phyloP scores from a whole-genome alignment of 2,888 invertebrate genomes.

The Eupithecia subumbrata region DNA sequence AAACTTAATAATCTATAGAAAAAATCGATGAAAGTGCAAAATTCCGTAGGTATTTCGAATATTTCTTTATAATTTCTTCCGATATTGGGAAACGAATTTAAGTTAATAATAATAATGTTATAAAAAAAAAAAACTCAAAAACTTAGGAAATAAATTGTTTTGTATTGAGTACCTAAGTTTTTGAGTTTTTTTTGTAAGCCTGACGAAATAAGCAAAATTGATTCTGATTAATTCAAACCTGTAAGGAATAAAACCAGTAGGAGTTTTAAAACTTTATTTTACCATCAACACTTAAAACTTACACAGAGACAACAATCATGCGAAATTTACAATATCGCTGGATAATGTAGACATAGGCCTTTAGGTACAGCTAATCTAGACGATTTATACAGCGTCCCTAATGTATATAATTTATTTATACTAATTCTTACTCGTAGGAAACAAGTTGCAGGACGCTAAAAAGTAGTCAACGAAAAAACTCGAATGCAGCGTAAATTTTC shows the following conservation, averaged over 20 bases:
- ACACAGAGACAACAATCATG: constrained; percentile 72
- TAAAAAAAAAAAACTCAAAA: too few species aligned
- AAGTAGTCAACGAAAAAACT: neutral
- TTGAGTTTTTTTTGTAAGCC: too few species aligned
- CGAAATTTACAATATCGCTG: constrained; percentile 41
- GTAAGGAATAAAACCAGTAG: constrained; percentile 27
- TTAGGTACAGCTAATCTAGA: constrained; percentile 10
- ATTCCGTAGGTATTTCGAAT: too few species aligned
- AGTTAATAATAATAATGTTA: too few species aligned
- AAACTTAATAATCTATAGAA: too few species aligned
- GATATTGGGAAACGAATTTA: too few species aligned
- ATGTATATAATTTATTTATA: neutral
- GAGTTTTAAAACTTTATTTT: constrained; percentile 75
- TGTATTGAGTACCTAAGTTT: too few species aligned
- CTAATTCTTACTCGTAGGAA: neutral
- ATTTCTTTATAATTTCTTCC: too few species aligned
- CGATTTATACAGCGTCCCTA: constrained; percentile 9
- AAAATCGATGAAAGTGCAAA: too few species aligned
- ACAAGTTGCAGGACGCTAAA: neutral
- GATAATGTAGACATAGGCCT: constrained; percentile 13
- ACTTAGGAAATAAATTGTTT: too few species aligned
- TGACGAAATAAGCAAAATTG: neutral
- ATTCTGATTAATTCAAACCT: neutral
- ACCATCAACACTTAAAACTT: constrained; percentile 75
- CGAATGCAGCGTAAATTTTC: neutral